phyloP scores from a whole-genome alignment of 2,797 vertebrate genomes.

The Neoniphon sammara region DNA sequence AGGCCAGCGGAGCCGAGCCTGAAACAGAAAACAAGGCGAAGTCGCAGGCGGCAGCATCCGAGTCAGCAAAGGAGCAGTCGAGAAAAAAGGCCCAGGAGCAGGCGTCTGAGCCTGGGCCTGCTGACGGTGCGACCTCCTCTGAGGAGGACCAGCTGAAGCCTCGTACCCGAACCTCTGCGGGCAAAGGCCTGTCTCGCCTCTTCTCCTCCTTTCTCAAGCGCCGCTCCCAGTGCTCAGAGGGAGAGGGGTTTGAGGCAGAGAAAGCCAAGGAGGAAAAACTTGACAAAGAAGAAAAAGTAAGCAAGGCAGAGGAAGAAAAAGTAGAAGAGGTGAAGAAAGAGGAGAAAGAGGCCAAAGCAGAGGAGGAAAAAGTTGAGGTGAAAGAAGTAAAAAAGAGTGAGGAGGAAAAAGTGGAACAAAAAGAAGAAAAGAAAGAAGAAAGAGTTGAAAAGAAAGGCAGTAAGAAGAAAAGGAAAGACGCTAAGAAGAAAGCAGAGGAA shows the following conservation, averaged over 20 bases:
- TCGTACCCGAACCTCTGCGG: conserved; percentile 83
- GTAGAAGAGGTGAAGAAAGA: conserved; percentile 64
- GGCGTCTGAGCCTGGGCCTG: conserved; percentile 79
- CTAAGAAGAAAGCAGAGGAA: conserved; percentile 40
- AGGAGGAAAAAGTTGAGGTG: conserved; percentile 51
- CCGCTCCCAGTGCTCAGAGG: conserved; percentile 91
- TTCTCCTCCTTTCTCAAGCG: conserved; percentile 93
- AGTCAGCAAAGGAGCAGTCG: conserved; percentile 79
- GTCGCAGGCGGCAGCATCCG: conserved; percentile 69
- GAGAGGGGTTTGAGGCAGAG: conserved; percentile 83
- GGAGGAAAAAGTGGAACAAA: conserved; percentile 18
- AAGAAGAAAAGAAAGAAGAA: conserved; percentile 14
- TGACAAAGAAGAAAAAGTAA: conserved; percentile 73
- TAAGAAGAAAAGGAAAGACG: conserved; percentile 42
- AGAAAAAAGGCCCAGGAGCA: conserved; percentile 81
- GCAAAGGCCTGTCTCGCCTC: conserved; percentile 90
- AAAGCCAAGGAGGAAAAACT: conserved; percentile 79
- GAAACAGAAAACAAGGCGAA: conserved; percentile 71
- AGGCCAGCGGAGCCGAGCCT: conserved; percentile 60
- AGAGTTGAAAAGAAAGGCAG: neutral
- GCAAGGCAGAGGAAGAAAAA: conserved; percentile 62
- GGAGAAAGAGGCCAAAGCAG: conserved; percentile 59
- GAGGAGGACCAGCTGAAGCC: conserved; percentile 88
- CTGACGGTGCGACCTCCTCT: conserved; percentile 68
- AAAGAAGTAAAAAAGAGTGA: conserved; percentile 64